Evolutionary conservation across 2,888 invertebrate genomes (phyloP).

Genomic region (Agapetus fuscipes): DNA sequence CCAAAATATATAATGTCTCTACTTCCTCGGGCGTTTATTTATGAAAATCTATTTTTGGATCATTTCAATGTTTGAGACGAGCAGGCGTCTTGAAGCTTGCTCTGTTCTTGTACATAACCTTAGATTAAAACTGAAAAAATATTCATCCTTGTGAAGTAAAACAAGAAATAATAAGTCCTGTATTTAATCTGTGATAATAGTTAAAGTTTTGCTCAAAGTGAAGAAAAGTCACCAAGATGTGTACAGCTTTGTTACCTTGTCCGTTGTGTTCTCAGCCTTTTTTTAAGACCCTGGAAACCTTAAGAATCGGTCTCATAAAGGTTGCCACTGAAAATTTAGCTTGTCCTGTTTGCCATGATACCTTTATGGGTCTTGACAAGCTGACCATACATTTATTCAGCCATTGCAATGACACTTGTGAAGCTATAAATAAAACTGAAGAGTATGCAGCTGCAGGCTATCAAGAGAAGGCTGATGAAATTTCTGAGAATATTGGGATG

Average conservation of each 20-base stretch:
- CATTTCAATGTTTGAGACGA: constrained; percentile 14
- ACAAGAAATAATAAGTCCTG: too few relatives aligned
- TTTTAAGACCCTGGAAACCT: constrained; percentile 59
- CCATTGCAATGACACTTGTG: constrained; percentile 40
- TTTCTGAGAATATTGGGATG: too few relatives aligned
- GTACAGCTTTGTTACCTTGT: constrained; percentile 55
- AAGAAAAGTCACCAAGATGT: too few relatives aligned
- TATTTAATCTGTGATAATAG: too few relatives aligned
- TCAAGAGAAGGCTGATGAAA: neutral
- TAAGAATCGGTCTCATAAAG: constrained; percentile 61
- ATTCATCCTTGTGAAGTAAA: too few relatives aligned
- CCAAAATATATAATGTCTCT: too few relatives aligned
- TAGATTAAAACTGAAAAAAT: too few relatives aligned
- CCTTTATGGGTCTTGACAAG: constrained; percentile 68
- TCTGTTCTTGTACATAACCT: too few relatives aligned
- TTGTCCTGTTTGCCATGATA: constrained; percentile 71
- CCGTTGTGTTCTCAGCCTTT: constrained; percentile 67
- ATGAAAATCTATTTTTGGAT: constrained; percentile 17
- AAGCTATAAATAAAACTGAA: constrained; percentile 5
- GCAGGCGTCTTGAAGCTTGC: too few relatives aligned
- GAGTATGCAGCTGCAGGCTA: neutral
- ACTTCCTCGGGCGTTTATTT: too few relatives aligned
- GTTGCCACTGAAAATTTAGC: constrained; percentile 64
- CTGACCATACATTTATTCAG: constrained; percentile 75
- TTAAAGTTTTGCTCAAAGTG: too few relatives aligned